A percentile compares a stretch with the other conserved stretches of the same genome.
Evolutionary conservation across 2,888 invertebrate genomes (phyloP).

Genomic region (Itoplectis maculator): DNA sequence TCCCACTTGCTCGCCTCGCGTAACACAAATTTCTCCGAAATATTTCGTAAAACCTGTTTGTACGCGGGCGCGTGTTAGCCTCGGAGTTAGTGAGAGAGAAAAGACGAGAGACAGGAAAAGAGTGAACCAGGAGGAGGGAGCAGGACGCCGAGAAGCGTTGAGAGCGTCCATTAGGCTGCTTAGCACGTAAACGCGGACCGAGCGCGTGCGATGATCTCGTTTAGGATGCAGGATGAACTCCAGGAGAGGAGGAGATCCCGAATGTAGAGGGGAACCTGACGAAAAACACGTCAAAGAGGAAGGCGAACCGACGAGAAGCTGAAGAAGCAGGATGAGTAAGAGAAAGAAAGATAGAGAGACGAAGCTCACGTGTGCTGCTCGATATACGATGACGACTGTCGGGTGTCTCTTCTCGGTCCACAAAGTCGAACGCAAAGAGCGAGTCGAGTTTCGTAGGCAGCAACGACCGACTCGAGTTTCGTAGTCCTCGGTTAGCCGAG

Average conservation of each 20-base stretch:
- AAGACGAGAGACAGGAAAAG: slow-evolving; percentile 12
- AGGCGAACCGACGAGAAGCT: slow-evolving; percentile 17
- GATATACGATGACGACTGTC: slow-evolving; percentile 20
- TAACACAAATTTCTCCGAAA: slow-evolving; percentile 56
- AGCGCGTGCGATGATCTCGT: slow-evolving; percentile 77
- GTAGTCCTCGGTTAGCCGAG: slow-evolving; percentile 40
- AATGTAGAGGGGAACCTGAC: slow-evolving; percentile 22
- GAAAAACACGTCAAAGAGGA: slow-evolving; percentile 42
- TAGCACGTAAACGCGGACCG: slow-evolving; percentile 78
- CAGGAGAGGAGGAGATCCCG: background rate
- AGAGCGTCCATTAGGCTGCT: slow-evolving; percentile 80
- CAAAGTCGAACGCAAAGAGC: slow-evolving; percentile 39
- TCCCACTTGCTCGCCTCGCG: slow-evolving; percentile 31
- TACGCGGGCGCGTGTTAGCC: slow-evolving; percentile 29
- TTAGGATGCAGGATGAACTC: slow-evolving; percentile 71
- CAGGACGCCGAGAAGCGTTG: slow-evolving; percentile 49
- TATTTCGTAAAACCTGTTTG: slow-evolving; percentile 66
- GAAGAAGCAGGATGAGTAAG: no score
- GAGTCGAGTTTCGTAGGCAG: slow-evolving; percentile 30
- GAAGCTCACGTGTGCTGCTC: slow-evolving; percentile 2
- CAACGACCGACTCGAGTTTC: slow-evolving; percentile 37
- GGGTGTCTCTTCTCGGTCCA: slow-evolving; percentile 46
- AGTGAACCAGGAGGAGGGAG: slow-evolving; percentile 23
- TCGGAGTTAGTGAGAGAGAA: slow-evolving; percentile 19
- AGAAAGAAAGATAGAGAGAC: slow-evolving; percentile 7